phyloP scores from a whole-genome alignment of 2,888 invertebrate genomes.

The Trilocha varians region DNA sequence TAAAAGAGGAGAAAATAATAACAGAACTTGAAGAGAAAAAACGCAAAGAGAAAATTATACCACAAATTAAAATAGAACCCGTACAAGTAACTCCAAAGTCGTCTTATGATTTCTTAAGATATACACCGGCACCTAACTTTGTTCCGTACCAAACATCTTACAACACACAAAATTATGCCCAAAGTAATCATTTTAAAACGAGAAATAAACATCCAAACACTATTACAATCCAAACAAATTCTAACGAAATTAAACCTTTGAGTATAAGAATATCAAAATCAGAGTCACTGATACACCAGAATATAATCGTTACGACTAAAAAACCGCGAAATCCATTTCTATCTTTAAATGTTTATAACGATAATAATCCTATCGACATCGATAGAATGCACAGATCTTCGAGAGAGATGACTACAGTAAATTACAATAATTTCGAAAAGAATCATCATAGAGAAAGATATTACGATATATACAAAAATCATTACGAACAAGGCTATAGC shows the following conservation, averaged over 20 bases:
- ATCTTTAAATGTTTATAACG: conserved; percentile 6
- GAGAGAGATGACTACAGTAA: not conserved
- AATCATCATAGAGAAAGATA: not conserved
- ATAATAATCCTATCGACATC: not conserved
- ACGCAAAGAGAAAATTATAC: conserved; percentile 3
- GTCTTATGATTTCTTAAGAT: not conserved
- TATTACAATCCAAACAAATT: conserved; percentile 50
- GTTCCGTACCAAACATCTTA: not conserved
- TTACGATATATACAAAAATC: not conserved
- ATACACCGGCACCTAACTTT: not conserved
- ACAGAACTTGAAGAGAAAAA: conserved; percentile 5
- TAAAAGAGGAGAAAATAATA: conserved; percentile 18
- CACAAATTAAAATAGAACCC: not conserved
- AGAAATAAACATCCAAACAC: conserved; percentile 14
- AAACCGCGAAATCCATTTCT: conserved; percentile 8
- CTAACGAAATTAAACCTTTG: conserved; percentile 43
- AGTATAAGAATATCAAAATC: conserved; percentile 35
- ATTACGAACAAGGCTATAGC: conserved; percentile 4
- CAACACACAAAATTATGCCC: not conserved
- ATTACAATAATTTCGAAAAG: not conserved
- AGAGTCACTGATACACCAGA: conserved; percentile 32
- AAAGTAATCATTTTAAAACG: not conserved
- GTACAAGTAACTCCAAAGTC: not conserved
- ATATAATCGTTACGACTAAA: conserved; percentile 36
- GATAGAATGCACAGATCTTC: not conserved